phyloP scores from a whole-genome alignment of 2,113 vertebrate genomes.

The Podarcis muralis region DNA sequence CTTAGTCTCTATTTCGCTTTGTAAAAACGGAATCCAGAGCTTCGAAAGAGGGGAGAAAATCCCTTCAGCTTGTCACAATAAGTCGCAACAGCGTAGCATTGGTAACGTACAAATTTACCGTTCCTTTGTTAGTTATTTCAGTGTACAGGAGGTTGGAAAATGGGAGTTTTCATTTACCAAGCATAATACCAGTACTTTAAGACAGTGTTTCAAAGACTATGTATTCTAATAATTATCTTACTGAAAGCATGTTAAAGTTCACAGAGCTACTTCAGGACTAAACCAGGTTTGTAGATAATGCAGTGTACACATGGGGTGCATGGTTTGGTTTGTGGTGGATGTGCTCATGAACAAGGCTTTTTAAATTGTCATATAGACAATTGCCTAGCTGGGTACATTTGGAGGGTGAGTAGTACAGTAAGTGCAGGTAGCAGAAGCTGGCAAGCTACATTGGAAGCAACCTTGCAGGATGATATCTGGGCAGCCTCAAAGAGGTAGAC shows the following conservation, averaged over 20 bases:
- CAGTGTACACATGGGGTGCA: rapidly evolving
- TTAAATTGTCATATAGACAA: neutral
- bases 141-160: neutral
- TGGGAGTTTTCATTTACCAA: neutral
- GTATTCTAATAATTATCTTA: neutral
- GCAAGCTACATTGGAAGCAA: too few relatives aligned
- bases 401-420: neutral
- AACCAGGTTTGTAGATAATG: constrained; percentile 39
- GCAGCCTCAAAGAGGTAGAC: neutral
- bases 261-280: neutral
- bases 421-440: too few relatives aligned
- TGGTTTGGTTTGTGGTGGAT: neutral
- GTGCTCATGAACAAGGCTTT: neutral
- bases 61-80: constrained; percentile 28
- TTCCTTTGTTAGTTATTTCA: constrained; percentile 29
- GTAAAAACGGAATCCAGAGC: constrained; percentile 11
- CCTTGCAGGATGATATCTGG: neutral
- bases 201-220: neutral
- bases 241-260: constrained; percentile 45
- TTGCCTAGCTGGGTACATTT: neutral
- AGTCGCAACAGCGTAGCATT: constrained; percentile 40
- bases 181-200: neutral
- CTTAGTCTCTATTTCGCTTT: constrained; percentile 31
- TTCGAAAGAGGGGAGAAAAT: constrained; percentile 7
- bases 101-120: constrained; percentile 60